phyloP scores from a whole-genome alignment of 1,140 invertebrate genomes.

The Drosophila asahinai region DNA sequence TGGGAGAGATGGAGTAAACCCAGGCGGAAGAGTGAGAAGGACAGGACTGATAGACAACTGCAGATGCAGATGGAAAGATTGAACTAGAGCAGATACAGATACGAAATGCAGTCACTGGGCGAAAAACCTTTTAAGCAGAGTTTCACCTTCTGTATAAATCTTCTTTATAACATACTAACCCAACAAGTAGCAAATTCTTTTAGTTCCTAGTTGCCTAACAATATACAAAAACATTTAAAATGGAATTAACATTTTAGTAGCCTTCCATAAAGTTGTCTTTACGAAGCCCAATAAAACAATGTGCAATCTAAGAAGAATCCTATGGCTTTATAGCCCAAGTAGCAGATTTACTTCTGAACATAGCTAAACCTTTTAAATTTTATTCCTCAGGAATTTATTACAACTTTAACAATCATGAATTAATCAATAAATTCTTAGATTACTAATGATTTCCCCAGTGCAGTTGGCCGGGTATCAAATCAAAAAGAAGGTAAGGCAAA shows the following conservation, averaged over 20 bases:
- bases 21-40: conserved; percentile 3
- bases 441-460: conserved; percentile 1
- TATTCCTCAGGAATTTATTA: background rate
- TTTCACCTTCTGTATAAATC: too few relatives aligned
- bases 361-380: background rate
- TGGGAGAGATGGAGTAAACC: background rate
- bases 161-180: too few relatives aligned
- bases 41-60: conserved; percentile 41
- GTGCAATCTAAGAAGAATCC: background rate
- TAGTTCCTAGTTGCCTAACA: too few relatives aligned
- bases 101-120: conserved; percentile 16
- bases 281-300: background rate
- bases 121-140: too few relatives aligned
- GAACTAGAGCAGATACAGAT: conserved; percentile 28
- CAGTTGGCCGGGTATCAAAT: background rate
- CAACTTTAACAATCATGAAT: background rate
- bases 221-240: too few relatives aligned
- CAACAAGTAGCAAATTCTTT: too few relatives aligned
- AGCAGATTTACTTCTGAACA: background rate
- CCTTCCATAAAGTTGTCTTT: background rate
- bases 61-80: conserved; percentile 49
- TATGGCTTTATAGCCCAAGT: background rate
- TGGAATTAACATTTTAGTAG: background rate
- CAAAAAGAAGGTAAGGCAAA: conserved; percentile 2
- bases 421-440: background rate